Conservation (phyloP, 2,113 vertebrate genomes). For the Pogona vitticeps region DNA sequence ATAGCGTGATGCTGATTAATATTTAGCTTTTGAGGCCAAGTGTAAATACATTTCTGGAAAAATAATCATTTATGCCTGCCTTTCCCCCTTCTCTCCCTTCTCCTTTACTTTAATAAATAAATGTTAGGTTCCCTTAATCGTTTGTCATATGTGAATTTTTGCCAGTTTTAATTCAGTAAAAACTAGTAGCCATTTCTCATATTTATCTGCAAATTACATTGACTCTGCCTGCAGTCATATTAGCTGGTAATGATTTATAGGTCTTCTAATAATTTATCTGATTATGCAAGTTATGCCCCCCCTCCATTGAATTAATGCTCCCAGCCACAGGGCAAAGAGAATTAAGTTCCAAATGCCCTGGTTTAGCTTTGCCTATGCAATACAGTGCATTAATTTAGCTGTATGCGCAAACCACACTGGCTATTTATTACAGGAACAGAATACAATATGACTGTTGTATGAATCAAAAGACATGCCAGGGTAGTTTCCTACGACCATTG, state of each 20-base stretch:
- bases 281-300: slow-evolving; percentile 73
- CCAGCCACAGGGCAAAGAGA: slow-evolving; percentile 58
- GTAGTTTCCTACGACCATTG: not conserved
- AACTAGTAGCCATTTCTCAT: slow-evolving; percentile 76
- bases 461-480: not conserved
- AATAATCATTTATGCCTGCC: slow-evolving; percentile 67
- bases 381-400: slow-evolving; percentile 48
- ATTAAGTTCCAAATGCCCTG: slow-evolving; percentile 62
- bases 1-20: slow-evolving; percentile 60
- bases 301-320: slow-evolving; percentile 67
- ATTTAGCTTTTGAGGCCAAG: slow-evolving; percentile 48
- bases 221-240: slow-evolving; percentile 78
- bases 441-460: not conserved
- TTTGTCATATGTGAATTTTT: slow-evolving; percentile 77
- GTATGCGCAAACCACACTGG: slow-evolving; percentile 22
- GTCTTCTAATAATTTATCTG: slow-evolving; percentile 79
- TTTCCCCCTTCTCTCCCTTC: slow-evolving; percentile 54
- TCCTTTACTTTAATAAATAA: slow-evolving; percentile 70
- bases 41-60: slow-evolving; percentile 53
- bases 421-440: slow-evolving; percentile 48
- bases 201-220: slow-evolving; percentile 81
- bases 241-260: slow-evolving; percentile 84
- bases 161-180: slow-evolving; percentile 80
- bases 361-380: slow-evolving; percentile 34
- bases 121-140: slow-evolving; percentile 64